Conservation (phyloP, 1,140 invertebrate genomes). For the Drosophila ananassae region DNA sequence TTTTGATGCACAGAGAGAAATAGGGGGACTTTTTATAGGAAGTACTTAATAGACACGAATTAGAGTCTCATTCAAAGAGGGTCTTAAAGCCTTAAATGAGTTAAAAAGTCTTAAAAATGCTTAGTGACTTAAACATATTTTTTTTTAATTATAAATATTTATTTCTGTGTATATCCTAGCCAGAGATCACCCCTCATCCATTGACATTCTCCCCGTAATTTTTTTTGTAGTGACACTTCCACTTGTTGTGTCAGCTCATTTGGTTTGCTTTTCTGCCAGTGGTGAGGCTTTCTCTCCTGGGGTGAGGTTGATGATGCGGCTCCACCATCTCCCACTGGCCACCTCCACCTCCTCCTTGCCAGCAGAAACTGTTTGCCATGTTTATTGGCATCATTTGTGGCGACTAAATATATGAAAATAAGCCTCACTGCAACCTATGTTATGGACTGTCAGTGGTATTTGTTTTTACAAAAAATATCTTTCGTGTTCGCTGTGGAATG, state of each 20-base stretch:
- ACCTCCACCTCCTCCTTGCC: constrained; percentile 16
- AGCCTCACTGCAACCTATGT: constrained; percentile 22
- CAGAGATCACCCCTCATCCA: constrained; percentile 15
- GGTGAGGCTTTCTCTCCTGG: constrained; percentile 18
- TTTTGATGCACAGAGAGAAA: background rate
- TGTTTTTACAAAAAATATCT: constrained; percentile 30
- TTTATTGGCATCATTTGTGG: constrained; percentile 77
- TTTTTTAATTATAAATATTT: background rate
- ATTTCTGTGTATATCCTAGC: constrained; percentile 10
- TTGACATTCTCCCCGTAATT: background rate
- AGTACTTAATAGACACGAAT: no score
- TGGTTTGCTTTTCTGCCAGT: constrained; percentile 5
- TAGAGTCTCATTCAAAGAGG: background rate
- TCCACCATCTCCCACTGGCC: background rate
- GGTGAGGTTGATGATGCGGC: constrained; percentile 15
- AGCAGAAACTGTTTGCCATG: constrained; percentile 35
- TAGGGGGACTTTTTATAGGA: background rate
- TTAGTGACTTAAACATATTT: no score
- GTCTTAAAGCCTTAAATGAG: no score
- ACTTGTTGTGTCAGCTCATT: constrained; percentile 59
- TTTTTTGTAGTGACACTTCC: constrained; percentile 52
- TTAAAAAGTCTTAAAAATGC: no score
- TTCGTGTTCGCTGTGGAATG: constrained; percentile 27
- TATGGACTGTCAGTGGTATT: constrained; percentile 19
- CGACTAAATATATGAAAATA: constrained; percentile 38